Conservation (phyloP, 2,113 vertebrate species). For the Sebastes schlegelii region DNA sequence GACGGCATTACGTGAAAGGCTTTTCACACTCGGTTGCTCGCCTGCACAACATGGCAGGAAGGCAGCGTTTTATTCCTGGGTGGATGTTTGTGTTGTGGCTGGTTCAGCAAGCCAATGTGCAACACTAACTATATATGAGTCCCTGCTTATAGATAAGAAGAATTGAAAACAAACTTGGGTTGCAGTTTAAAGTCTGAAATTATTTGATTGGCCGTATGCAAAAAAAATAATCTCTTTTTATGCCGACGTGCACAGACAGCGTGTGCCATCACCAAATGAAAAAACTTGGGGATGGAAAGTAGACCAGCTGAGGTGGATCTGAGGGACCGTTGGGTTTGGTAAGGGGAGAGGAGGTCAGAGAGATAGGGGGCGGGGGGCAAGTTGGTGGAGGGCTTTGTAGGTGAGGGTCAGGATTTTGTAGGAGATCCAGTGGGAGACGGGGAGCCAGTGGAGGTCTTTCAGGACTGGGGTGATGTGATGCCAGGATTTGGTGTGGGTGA, state of each 20-base stretch:
- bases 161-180: background rate
- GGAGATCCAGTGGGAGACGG: too few species aligned
- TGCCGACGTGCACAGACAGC: background rate
- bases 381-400: too few species aligned
- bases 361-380: too few species aligned
- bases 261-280: background rate
- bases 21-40: background rate
- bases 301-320: too few species aligned
- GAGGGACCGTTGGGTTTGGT: too few species aligned
- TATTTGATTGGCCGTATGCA: background rate
- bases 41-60: background rate
- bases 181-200: background rate
- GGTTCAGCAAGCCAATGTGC: background rate
- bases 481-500: too few species aligned
- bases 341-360: too few species aligned
- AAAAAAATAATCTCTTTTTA: background rate
- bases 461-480: too few species aligned
- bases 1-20: background rate
- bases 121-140: background rate
- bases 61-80: background rate
- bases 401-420: too few species aligned
- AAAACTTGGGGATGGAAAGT: too few species aligned
- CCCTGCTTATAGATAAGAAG: background rate
- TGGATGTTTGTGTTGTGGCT: background rate
- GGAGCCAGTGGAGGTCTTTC: too few species aligned